Evolutionary conservation across 1,140 invertebrate species (phyloP), one percentile per base, ranked within the genome.

Genomic region (Trichoplusia ni): DNA sequence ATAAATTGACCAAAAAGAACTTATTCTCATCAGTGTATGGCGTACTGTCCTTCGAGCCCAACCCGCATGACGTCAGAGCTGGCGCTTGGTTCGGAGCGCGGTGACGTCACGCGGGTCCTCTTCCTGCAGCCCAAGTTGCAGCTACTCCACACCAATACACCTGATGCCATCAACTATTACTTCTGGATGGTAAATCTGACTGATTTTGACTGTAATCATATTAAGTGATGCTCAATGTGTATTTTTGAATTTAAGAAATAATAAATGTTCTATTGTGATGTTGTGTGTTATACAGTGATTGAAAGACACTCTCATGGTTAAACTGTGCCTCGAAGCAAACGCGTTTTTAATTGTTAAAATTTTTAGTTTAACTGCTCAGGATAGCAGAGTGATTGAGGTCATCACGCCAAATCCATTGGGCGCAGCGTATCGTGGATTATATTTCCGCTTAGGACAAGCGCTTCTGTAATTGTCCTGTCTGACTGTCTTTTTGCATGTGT

Each of bases 131-230:
- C 91, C 0, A 73, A 86, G 27, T 69, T 82, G 9, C 77, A 85
- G 0, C 77, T 93, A 0, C 82, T 93, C 8, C 79, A 85, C 42
- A 81, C 80, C 56, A 91, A 91, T 53, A 69, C 86, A 4, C 79
- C 88, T 0, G 92, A 93, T 56, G 81, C 84, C 40, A 77, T 91
- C 18, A 91, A 86, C 59, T 85, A 89, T 35, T 92, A 92, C 66
- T 92, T 91, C 64, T 93, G 92, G 92, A 82, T 84, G 84, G 92
- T 93, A 78, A 84, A 69, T 35, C 13, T 35, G 14, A 13, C 4
- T n/a, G n/a, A n/a, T n/a, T n/a, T n/a, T n/a, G n/a, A n/a, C n/a
- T n/a, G n/a, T n/a, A n/a, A n/a, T n/a, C n/a, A n/a, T n/a, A n/a
- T 8, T 38, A 27, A 38, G 9, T 3, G 9, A 1, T 38, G 7